Conservation (phyloP, 2,888 invertebrate species). For the Mythimna loreyi region DNA sequence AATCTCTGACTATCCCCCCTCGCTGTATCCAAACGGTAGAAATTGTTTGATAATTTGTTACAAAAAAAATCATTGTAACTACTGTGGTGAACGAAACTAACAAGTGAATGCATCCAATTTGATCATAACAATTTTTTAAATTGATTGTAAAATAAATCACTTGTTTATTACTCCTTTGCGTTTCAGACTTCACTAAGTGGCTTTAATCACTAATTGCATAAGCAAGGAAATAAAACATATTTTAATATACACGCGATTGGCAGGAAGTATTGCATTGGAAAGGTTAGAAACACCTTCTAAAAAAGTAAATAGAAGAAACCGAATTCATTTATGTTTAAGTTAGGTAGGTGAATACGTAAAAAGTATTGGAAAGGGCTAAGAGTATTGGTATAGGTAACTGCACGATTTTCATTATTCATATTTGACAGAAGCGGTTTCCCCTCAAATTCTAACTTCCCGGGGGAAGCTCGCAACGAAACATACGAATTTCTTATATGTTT, state of each 20-base stretch:
- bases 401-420: conserved; percentile 65
- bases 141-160: conserved; percentile 13
- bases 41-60: too few relatives aligned
- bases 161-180: conserved; percentile 9
- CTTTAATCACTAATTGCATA: not conserved
- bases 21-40: too few relatives aligned
- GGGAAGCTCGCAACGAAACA: conserved; percentile 51
- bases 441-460: conserved; percentile 49
- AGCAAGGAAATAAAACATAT: not conserved
- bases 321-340: not conserved
- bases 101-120: not conserved
- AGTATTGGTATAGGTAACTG: conserved; percentile 54
- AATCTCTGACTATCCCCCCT: too few relatives aligned
- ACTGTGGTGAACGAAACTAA: not conserved
- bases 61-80: not conserved
- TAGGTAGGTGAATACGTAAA: conserved; percentile 16
- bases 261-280: conserved; percentile 1
- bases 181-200: conserved; percentile 2
- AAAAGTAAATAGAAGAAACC: not conserved
- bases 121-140: conserved; percentile 4
- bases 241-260: not conserved
- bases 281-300: not conserved
- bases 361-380: conserved; percentile 53
- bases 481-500: conserved; percentile 50
- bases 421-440: conserved; percentile 55